Evolutionary conservation across 2,888 invertebrate genomes (phyloP).

Genomic region (Callyntrura guangdongensis): DNA sequence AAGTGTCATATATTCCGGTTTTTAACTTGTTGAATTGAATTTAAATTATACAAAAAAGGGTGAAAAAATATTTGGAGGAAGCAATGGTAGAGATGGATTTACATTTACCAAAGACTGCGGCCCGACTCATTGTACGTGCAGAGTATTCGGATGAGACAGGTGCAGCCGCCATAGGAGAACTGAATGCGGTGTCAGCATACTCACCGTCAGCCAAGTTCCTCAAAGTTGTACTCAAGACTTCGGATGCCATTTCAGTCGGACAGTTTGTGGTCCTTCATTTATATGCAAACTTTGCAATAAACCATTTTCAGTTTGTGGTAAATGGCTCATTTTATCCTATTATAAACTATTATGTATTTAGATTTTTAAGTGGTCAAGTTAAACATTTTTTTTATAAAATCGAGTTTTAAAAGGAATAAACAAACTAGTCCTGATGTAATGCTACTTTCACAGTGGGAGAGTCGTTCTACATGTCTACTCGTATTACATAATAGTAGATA

Average conservation of each 20-base stretch:
- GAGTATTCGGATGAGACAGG: conserved; percentile 83
- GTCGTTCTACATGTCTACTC: not conserved
- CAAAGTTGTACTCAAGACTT: conserved; percentile 87
- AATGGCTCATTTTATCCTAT: conserved; percentile 76
- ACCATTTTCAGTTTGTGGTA: conserved; percentile 87
- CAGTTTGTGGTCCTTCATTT: conserved; percentile 88
- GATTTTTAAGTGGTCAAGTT: not conserved
- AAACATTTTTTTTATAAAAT: not conserved
- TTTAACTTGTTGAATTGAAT: conserved; percentile 29
- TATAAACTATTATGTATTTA: conserved; percentile 40
- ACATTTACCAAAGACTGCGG: conserved; percentile 84
- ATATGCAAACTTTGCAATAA: conserved; percentile 87
- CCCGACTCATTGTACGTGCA: conserved; percentile 83
- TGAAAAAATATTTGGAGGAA: conserved; percentile 84
- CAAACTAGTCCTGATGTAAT: not conserved
- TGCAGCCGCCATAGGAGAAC: conserved; percentile 75
- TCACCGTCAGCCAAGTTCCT: conserved; percentile 86
- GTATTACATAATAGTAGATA: not conserved
- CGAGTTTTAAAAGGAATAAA: not conserved
- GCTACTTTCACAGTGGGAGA: too few species aligned
- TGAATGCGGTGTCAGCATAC: conserved; percentile 85
- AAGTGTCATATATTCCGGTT: conserved; percentile 38
- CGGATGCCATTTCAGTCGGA: conserved; percentile 86
- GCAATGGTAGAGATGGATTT: conserved; percentile 85
- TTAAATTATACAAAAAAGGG: conserved; percentile 59